phyloP scores from a whole-genome alignment of 2,888 invertebrate species.

The Cheilosia vulpina region DNA sequence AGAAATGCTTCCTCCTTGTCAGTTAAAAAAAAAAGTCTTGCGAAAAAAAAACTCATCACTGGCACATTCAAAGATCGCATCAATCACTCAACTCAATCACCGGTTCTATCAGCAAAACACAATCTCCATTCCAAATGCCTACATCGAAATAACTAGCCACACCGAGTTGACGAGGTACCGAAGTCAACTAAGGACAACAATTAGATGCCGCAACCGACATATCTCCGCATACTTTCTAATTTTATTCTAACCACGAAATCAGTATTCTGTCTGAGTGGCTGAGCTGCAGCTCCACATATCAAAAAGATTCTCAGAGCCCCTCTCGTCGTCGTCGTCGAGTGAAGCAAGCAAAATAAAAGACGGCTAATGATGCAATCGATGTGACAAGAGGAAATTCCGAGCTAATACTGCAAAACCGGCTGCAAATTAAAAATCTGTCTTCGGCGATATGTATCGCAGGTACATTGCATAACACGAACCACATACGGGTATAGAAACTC shows the following conservation, averaged over 20 bases:
- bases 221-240: constrained; percentile 47
- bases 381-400: constrained; percentile 69
- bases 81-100: constrained; percentile 45
- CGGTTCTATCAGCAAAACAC: constrained; percentile 25
- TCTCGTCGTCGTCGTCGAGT: constrained; percentile 5
- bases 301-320: constrained; percentile 37
- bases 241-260: constrained; percentile 66
- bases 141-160: not conserved
- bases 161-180: not conserved
- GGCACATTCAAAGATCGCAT: constrained; percentile 51
- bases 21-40: not conserved
- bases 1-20: constrained; percentile 55
- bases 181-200: constrained; percentile 26
- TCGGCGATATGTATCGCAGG: not conserved
- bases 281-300: constrained; percentile 17
- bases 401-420: constrained; percentile 44
- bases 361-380: constrained; percentile 65
- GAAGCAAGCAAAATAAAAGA: constrained; percentile 22
- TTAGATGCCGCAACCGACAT: constrained; percentile 40
- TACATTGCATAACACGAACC: constrained; percentile 51
- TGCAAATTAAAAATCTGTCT: constrained; percentile 53
- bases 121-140: constrained; percentile 24
- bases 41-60: constrained; percentile 22
- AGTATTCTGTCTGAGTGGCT: constrained; percentile 42
- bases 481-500: constrained; percentile 3